A percentile compares a stretch with the other conserved stretches of the same genome.
Conservation (phyloP, 2,113 vertebrate genomes). For the Thermophis baileyi region DNA sequence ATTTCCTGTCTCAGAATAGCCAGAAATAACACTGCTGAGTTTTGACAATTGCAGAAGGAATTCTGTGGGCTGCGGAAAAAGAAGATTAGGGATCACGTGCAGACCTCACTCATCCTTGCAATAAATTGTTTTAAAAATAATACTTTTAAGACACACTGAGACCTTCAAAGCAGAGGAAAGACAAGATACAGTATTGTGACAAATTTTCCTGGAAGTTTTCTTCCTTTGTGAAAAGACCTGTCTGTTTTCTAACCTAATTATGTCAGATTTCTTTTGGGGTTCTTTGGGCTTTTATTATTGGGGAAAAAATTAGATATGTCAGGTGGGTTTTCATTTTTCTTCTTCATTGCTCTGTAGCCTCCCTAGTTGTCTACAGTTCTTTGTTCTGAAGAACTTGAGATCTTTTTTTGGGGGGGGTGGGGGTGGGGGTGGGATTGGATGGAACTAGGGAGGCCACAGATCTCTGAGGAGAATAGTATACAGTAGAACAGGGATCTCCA, state of each 20-base stretch:
- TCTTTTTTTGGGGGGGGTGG: background rate
- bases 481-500: too few species aligned
- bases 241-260: background rate
- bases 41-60: background rate
- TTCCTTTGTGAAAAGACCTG: background rate
- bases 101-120: background rate
- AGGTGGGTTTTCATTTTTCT: background rate
- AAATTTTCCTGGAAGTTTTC: background rate
- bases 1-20: background rate
- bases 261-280: background rate
- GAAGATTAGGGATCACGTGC: background rate
- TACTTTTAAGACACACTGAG: background rate
- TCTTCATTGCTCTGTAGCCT: background rate
- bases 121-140: background rate
- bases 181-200: background rate
- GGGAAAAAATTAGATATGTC: background rate
- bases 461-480: background rate
- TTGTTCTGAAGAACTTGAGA: background rate
- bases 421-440: background rate
- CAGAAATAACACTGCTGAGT: background rate
- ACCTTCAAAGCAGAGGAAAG: background rate
- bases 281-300: background rate
- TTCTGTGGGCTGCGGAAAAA: background rate
- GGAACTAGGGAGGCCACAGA: background rate
- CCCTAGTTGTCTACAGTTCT: background rate